Base-by-base conservation (phyloP, 2,888 invertebrate species). In the Drosophila fungiperda region DNA sequence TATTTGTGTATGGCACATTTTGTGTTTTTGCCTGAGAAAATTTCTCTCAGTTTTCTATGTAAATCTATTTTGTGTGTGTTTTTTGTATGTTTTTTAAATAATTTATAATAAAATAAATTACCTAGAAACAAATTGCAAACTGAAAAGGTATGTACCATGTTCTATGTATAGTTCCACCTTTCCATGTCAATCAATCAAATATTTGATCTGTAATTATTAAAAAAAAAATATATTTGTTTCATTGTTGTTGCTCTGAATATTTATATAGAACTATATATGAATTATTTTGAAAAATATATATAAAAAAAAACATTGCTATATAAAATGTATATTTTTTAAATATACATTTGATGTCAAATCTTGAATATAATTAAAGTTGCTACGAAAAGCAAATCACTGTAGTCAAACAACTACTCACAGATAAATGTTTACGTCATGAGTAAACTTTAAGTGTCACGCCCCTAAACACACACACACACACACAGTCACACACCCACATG, bases 1-100 rank as follows among this genome's bases (percentile, higher is more conserved):
- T 72, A 38, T 83, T 83, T 80, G 68, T 83, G 78, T 86, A 53
- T 73, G 81, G 89, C 83, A 88, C 83, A 59, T 77, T 87, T 73
- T 76, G 50, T 26, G 66, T 78, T 78, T 76, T 38, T 48, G 68
- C 68, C 76, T 48, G 45, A 53, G 35, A 29, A 40, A 32, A 23
- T 3, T 42, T 42, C n/a, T 20, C 42, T 20, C 45, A 7, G 8
- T 45, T 4, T n/a, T 52, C 49, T 54, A 55, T 45, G 57, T 62
- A 50, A 50, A 15, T 69, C 32, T 57, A 33, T 65, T 15, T 32
- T 55, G 1, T 65, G 29, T 64, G 50, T 38, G 20, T 26, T 67
- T 49, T 59, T 5, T 67, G 38, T 48, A 62, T 73, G 57, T 67
- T 63, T 36, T 79, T 29, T 63, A 64, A 68, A 70, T 68, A 62